Evolutionary conservation across 2,888 invertebrate species (phyloP).

Genomic region (Hirtodrosophila trivittata): DNA sequence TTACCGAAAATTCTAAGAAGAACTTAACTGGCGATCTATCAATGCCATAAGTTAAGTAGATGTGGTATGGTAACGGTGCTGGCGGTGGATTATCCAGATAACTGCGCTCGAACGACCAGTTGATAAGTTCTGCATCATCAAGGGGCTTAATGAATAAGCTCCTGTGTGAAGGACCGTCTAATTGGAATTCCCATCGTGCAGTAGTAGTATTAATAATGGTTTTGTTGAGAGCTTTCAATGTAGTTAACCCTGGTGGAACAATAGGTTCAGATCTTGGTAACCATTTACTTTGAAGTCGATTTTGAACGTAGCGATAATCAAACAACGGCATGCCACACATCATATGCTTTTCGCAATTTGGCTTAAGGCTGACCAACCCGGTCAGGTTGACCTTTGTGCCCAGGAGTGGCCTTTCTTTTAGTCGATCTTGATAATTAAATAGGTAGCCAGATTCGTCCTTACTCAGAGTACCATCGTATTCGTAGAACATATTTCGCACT

Average conservation of each 20-base stretch:
- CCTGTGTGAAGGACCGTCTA: conserved; percentile 70
- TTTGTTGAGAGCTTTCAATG: conserved; percentile 53
- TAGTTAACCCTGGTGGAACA: conserved; percentile 56
- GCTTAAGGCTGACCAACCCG: conserved; percentile 49
- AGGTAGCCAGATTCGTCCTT: conserved; percentile 84
- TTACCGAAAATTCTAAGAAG: conserved; percentile 59
- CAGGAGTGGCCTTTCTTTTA: conserved; percentile 49
- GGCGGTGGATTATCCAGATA: conserved; percentile 52
- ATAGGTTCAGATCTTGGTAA: conserved; percentile 58
- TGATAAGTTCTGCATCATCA: conserved; percentile 53
- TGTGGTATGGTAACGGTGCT: conserved; percentile 69
- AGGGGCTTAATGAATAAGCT: conserved; percentile 69
- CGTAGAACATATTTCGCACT: conserved; percentile 83
- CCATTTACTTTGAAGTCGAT: conserved; percentile 58
- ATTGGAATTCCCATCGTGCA: conserved; percentile 63
- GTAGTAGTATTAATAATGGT: conserved; percentile 24
- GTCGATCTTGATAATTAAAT: conserved; percentile 84
- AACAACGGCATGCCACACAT: conserved; percentile 80
- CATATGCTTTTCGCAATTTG: conserved; percentile 68
- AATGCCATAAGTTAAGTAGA: conserved; percentile 68
- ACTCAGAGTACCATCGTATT: conserved; percentile 76
- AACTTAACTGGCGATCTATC: conserved; percentile 65
- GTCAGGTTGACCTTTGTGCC: conserved; percentile 59
- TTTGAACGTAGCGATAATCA: too few relatives aligned
- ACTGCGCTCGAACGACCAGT: conserved; percentile 72